Evolutionary conservation across 2,888 invertebrate genomes (phyloP).

Genomic region (Athripsodes cinereus): DNA sequence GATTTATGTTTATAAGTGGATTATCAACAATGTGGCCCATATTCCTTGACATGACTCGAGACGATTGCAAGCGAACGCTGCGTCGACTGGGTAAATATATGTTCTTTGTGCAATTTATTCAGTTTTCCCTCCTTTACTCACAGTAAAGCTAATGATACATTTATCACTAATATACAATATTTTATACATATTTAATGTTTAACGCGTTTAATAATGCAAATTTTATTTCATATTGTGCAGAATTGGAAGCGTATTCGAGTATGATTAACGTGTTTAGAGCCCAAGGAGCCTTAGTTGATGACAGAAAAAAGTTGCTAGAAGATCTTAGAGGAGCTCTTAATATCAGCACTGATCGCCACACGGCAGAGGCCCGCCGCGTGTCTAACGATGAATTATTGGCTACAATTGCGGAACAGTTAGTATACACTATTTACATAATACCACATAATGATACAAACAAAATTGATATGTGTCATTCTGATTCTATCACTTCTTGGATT

Average conservation of each 20-base stretch:
- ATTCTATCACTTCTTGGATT: too few species aligned
- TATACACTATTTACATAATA: constrained; percentile 25
- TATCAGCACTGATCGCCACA: constrained; percentile 85
- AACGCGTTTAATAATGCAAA: neutral
- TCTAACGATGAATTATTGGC: constrained; percentile 86
- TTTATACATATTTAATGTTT: neutral
- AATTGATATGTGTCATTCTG: too few species aligned
- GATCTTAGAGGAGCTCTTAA: constrained; percentile 77
- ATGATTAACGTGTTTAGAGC: constrained; percentile 87
- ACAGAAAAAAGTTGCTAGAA: constrained; percentile 76
- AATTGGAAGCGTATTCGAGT: constrained; percentile 87
- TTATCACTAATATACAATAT: constrained; percentile 19
- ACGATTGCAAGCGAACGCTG: constrained; percentile 83
- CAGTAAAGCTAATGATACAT: constrained; percentile 28
- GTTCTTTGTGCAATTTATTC: constrained; percentile 22
- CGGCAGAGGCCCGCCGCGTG: constrained; percentile 86
- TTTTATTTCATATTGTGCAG: constrained; percentile 40
- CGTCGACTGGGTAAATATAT: constrained; percentile 69
- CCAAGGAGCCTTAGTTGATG: constrained; percentile 80
- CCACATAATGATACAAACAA: too few species aligned
- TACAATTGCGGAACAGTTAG: constrained; percentile 86
- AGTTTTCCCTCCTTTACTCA: constrained; percentile 24
- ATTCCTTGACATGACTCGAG: constrained; percentile 77
- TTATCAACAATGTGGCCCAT: constrained; percentile 43
- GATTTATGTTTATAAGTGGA: constrained; percentile 35